Base-by-base conservation (phyloP, 2,888 invertebrate species). In the Achlya flavicornis region DNA sequence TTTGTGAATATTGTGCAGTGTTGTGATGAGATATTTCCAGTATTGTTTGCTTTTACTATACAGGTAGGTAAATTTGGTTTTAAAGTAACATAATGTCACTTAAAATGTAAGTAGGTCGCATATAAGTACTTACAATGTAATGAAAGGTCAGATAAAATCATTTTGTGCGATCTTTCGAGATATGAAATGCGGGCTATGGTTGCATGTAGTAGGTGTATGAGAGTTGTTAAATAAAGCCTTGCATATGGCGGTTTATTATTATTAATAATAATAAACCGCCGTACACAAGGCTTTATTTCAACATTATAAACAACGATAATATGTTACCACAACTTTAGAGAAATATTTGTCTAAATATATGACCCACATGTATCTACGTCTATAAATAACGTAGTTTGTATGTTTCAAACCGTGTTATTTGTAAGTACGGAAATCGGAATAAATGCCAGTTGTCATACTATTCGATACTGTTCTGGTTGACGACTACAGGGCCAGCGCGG, bases 21-120 rank as follows among this genome's bases (percentile, higher is more conserved):
- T 63, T 72, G 77, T 78, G 75, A 92, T 92, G 92, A 87, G 86
- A 73, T 91, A 88, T 74, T 80, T 92, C 69, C 89, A 92, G 80
- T 92, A 88, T 77, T 92, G 86, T 85, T 77, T 90, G 69, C 86
- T 92, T 73, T 70, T 90, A 68, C 66, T 91, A 63, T 90, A 81
- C 84, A 90, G 91, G 92, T 92, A 88, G 32, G 58, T 63, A 53
- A 57, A 33, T 64, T 41, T 53, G 35, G 61, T 62, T 60, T 58
- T n/a, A 61, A 66, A 32, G 53, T 66, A 59, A 53, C 53, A 57
- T 41, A 53, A 57, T 59, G 59, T 57, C 61, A 61, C 41, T 63
- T 53, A 46, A 63, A 62, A 65, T 64, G 61, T 67, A 64, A 66
- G 61, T 58, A 19, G 12, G 48, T 63, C 64, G 63, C 64, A 63